Percentiles rank a stretch among this genome's conserved stretches.
These are phyloP conservation scores for Sphaeramia orbicularis DNA, from an alignment of 2,797 vertebrate genomes.

Conservation along the genomic window DNA sequence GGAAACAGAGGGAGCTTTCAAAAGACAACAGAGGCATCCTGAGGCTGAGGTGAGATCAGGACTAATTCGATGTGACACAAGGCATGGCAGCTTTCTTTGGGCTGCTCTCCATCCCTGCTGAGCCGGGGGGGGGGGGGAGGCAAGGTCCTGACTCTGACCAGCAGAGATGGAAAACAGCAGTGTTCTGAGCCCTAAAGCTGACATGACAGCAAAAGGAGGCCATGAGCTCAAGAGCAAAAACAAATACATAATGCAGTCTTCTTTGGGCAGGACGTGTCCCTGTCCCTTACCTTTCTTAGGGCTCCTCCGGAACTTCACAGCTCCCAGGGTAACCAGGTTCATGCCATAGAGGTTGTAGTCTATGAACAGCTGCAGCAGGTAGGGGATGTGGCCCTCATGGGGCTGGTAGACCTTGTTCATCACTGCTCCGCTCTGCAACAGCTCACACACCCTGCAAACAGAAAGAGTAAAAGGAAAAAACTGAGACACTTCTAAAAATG, in stretches of 20 bases:
- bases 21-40: slow-evolving; percentile 31
- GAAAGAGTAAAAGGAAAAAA: not conserved
- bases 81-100: slow-evolving; percentile 25
- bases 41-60: slow-evolving; percentile 34
- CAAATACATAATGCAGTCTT: too few relatives aligned
- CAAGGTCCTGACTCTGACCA: slow-evolving; percentile 1
- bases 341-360: slow-evolving; percentile 99
- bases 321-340: slow-evolving; percentile 94
- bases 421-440: slow-evolving; percentile 96
- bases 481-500: not conserved
- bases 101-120: slow-evolving; percentile 12
- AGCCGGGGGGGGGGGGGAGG: slow-evolving; percentile 8
- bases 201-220: not conserved
- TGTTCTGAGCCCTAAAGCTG: not conserved
- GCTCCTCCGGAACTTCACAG: slow-evolving; percentile 93
- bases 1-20: slow-evolving; percentile 25
- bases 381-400: slow-evolving; percentile 98
- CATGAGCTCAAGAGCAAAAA: not conserved
- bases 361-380: slow-evolving; percentile 98
- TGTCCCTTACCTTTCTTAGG: slow-evolving; percentile 86
- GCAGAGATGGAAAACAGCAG: not conserved
- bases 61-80: slow-evolving; percentile 33
- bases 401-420: slow-evolving; percentile 99
- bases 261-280: not conserved
- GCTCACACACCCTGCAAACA: slow-evolving; percentile 92